Evolutionary conservation across 2,888 invertebrate genomes (phyloP).

Genomic region (Limnephilus lunatus): DNA sequence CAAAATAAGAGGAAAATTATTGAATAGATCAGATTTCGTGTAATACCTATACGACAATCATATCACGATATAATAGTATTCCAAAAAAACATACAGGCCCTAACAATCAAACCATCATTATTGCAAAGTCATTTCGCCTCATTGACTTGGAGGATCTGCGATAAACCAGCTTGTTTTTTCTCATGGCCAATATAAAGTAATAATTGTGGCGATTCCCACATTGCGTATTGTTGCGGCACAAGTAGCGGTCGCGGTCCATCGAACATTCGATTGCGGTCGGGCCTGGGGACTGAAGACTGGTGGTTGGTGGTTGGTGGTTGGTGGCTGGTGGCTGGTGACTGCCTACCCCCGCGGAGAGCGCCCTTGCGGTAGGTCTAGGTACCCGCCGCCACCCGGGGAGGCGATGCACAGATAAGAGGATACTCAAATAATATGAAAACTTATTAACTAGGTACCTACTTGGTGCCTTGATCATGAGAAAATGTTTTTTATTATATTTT

Average conservation of each 20-base stretch:
- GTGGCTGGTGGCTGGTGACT: neutral
- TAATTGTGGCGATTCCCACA: constrained; percentile 58
- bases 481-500: constrained; percentile 28
- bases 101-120: neutral
- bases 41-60: no score
- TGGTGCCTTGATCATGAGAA: constrained; percentile 25
- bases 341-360: constrained; percentile 11
- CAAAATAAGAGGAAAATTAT: no score
- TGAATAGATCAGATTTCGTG: no score
- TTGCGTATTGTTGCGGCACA: constrained; percentile 17
- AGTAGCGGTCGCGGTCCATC: constrained; percentile 54
- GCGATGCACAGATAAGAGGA: constrained; percentile 60
- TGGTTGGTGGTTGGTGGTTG: no score
- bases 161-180: neutral
- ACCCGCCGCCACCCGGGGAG: constrained; percentile 38
- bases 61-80: neutral
- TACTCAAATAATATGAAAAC: constrained; percentile 37
- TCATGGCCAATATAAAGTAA: neutral
- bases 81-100: neutral
- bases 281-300: constrained; percentile 2
- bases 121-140: constrained; percentile 11
- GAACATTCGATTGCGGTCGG: constrained; percentile 54
- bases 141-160: constrained; percentile 4
- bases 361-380: neutral
- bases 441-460: constrained; percentile 16